These are phyloP conservation scores for Tetramorium bicarinatum DNA, from an alignment of 2,888 invertebrate species.

Conservation along the genomic window DNA sequence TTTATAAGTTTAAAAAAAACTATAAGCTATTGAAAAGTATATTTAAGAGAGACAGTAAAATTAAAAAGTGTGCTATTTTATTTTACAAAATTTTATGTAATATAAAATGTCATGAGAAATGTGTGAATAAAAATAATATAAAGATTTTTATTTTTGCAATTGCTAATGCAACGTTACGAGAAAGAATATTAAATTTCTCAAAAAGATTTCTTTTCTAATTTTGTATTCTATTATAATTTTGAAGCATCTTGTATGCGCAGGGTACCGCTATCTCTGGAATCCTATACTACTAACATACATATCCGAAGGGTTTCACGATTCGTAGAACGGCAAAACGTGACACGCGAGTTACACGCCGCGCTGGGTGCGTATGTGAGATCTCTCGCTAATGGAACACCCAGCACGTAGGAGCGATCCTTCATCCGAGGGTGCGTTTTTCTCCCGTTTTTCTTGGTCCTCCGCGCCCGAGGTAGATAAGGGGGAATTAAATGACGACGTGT, in stretches of 20 bases:
- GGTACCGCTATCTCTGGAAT: background rate
- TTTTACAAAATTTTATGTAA: background rate
- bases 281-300: slow-evolving; percentile 43
- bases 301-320: slow-evolving; percentile 18
- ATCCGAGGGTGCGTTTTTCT: slow-evolving; percentile 35
- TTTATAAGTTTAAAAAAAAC: slow-evolving; percentile 16
- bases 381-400: slow-evolving; percentile 55
- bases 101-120: background rate
- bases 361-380: background rate
- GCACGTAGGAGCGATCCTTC: slow-evolving; percentile 52
- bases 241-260: background rate
- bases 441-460: slow-evolving; percentile 27
- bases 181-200: background rate
- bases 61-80: background rate
- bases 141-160: background rate
- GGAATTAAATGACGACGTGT: slow-evolving; percentile 59
- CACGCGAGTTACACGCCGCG: slow-evolving; percentile 1
- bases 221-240: background rate
- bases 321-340: slow-evolving; percentile 10
- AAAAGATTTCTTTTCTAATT: background rate
- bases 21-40: background rate
- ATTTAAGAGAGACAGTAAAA: background rate
- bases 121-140: background rate
- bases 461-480: slow-evolving; percentile 54
- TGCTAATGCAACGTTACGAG: background rate